Conservation (phyloP, 2,797 vertebrate species). For the Chloroceryle amazona region DNA sequence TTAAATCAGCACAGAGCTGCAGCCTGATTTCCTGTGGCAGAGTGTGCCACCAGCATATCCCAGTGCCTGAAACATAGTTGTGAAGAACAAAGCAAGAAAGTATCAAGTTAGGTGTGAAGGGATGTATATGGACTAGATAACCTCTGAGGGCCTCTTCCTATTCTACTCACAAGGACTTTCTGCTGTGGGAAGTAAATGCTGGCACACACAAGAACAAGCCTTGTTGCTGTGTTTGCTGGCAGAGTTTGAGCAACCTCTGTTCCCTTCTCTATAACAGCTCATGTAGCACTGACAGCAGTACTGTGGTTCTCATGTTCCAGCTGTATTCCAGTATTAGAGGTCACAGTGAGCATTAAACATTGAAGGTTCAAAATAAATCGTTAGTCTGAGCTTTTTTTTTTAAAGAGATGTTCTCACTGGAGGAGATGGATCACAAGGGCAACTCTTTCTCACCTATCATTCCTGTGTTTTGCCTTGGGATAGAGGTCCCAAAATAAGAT, state of each 20-base stretch:
- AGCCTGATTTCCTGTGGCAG: not conserved
- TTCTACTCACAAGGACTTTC: not conserved
- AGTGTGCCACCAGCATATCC: not conserved
- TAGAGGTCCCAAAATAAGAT: not conserved
- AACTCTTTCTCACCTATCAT: not conserved
- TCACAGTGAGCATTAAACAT: not conserved
- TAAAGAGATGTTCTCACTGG: not conserved
- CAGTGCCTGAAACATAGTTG: not conserved
- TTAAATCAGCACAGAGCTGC: not conserved
- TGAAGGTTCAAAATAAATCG: not conserved
- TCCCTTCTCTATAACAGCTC: constrained; percentile 50
- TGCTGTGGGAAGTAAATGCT: not conserved
- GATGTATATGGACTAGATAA: not conserved
- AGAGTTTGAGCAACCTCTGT: not conserved
- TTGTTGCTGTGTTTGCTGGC: constrained; percentile 4
- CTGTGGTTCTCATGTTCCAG: constrained; percentile 51
- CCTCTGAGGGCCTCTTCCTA: not conserved
- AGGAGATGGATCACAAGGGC: not conserved
- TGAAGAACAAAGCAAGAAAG: not conserved
- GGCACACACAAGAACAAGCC: not conserved
- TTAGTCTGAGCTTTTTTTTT: not conserved
- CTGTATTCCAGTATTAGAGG: constrained; percentile 20
- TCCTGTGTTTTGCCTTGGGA: fast-evolving
- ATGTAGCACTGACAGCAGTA: constrained; percentile 39
- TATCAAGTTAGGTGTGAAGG: not conserved